phyloP scores from a whole-genome alignment of 2,113 vertebrate species.

The Rallus limicola region DNA sequence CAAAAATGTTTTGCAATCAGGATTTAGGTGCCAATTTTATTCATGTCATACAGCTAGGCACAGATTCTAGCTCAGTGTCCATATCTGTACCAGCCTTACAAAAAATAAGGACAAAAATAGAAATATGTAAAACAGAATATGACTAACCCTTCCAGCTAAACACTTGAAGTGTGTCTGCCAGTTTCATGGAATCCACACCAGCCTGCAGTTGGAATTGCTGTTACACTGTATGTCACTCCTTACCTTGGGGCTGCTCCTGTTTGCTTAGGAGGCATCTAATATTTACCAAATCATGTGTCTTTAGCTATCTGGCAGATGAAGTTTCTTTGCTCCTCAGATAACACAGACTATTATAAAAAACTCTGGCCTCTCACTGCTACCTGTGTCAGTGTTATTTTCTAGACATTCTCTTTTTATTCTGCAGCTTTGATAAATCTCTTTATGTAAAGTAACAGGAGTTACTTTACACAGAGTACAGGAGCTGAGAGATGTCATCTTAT shows the following conservation, averaged over 20 bases:
- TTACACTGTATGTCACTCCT: background rate
- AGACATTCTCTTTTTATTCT: background rate
- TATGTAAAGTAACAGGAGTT: background rate
- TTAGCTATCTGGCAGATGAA: background rate
- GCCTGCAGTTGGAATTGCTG: background rate
- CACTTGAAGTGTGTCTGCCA: background rate
- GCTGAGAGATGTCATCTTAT: background rate
- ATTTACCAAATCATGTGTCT: background rate
- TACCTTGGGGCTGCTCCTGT: background rate
- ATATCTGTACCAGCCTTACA: background rate
- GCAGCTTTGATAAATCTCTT: background rate
- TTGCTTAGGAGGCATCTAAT: background rate
- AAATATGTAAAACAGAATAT: background rate
- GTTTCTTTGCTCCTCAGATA: background rate
- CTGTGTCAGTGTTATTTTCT: background rate
- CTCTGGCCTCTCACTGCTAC: background rate
- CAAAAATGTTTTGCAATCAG: background rate
- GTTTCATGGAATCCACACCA: background rate
- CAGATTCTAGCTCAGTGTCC: background rate
- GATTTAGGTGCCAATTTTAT: background rate
- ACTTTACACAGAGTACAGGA: no score
- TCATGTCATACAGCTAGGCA: background rate
- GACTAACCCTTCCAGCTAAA: background rate
- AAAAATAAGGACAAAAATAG: background rate
- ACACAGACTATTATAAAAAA: background rate